These are phyloP conservation scores for Anas bahamensis DNA, from an alignment of 2,797 vertebrate species.

Conservation along the genomic window DNA sequence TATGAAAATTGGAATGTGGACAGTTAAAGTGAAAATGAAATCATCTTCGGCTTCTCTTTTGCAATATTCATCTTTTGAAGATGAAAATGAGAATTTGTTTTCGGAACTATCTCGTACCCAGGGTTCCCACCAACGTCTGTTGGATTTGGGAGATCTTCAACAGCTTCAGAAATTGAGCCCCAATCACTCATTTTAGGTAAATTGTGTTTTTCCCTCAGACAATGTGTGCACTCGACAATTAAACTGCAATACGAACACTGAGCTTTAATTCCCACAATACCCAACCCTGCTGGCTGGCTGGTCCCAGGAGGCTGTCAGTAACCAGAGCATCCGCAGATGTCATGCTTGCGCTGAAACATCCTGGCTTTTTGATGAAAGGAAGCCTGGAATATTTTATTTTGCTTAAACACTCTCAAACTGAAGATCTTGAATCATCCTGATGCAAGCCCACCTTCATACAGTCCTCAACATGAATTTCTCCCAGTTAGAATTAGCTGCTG, in stretches of 20 bases:
- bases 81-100: background rate
- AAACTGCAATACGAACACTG: background rate
- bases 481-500: background rate
- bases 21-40: background rate
- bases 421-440: background rate
- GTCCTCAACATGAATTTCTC: background rate
- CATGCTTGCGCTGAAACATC: background rate
- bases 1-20: background rate
- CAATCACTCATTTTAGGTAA: background rate
- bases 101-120: background rate
- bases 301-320: background rate
- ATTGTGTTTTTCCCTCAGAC: background rate
- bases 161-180: background rate
- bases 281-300: background rate
- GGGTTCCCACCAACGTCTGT: background rate
- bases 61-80: background rate
- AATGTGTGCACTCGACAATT: background rate
- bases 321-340: background rate
- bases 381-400: background rate
- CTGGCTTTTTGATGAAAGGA: background rate
- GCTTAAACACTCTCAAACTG: background rate
- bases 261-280: constrained; percentile 5
- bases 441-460: background rate
- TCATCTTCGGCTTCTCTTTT: background rate
- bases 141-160: background rate